Percentiles rank a stretch among this genome's conserved stretches.
These are phyloP conservation scores for Brevipalpus yothersi DNA, from an alignment of 1,140 invertebrate genomes.

Conservation along the genomic window DNA sequence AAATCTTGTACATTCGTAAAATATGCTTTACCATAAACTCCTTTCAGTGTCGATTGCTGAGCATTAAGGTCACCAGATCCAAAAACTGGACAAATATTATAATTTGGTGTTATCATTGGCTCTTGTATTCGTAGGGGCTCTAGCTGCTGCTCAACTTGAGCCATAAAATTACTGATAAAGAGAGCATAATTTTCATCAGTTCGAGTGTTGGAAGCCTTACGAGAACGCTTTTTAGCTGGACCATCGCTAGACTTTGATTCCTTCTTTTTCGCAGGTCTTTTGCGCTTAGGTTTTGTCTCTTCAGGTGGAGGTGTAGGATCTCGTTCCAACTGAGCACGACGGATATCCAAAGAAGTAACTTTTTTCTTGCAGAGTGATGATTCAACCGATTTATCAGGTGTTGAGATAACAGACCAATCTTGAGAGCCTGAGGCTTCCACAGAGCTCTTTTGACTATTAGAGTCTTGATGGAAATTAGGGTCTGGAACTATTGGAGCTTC, in stretches of 20 bases:
- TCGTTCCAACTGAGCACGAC: conserved; percentile 13
- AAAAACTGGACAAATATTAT: conserved; percentile 47
- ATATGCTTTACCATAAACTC: conserved; percentile 42
- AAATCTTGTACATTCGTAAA: conserved; percentile 43
- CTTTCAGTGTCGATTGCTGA: conserved; percentile 39
- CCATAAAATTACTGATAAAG: conserved; percentile 62
- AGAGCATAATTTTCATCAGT: conserved; percentile 56
- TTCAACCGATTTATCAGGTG: background rate
- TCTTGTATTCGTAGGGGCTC: conserved; percentile 64
- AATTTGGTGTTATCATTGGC: conserved; percentile 54
- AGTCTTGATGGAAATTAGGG: background rate
- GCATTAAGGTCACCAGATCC: conserved; percentile 43
- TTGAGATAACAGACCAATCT: background rate
- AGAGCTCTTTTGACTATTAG: background rate
- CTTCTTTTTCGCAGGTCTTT: conserved; percentile 14
- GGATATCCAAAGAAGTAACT: conserved; percentile 11
- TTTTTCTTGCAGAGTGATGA: conserved; percentile 2
- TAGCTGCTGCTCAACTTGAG: conserved; percentile 44
- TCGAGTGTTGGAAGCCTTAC: conserved; percentile 32
- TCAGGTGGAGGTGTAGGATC: conserved; percentile 15
- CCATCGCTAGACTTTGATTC: conserved; percentile 7
- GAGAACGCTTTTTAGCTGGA: conserved; percentile 38
- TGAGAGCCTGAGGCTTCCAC: background rate
- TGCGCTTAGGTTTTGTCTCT: conserved; percentile 14
- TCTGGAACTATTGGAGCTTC: too few relatives aligned